These are phyloP conservation scores for Physocephala rufipes DNA, from an alignment of 2,888 invertebrate species.

Conservation along the genomic window DNA sequence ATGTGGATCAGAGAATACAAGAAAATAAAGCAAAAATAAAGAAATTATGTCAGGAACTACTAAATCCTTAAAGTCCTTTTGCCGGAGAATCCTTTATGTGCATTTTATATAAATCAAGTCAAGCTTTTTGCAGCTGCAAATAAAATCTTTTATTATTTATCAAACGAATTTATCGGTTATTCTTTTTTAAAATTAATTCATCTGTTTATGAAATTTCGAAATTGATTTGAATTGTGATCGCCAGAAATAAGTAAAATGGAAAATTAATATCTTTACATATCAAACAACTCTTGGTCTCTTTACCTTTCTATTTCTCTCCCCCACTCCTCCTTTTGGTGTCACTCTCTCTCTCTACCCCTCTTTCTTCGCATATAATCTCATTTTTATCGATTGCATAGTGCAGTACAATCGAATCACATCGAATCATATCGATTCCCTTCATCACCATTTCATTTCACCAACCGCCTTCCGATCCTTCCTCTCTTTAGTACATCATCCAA, in stretches of 20 bases:
- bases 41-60: no score
- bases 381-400: conserved; percentile 1
- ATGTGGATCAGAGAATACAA: no score
- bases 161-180: no score
- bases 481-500: background rate
- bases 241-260: conserved; percentile 20
- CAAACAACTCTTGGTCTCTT: background rate
- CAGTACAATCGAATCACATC: conserved; percentile 20
- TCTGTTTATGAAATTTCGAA: conserved; percentile 26
- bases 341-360: no score
- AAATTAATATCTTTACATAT: conserved; percentile 38
- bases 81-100: background rate
- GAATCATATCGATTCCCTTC: background rate
- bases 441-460: background rate
- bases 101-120: background rate
- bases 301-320: no score
- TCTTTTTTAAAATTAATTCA: conserved; percentile 8
- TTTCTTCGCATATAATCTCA: no score
- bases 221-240: conserved; percentile 23
- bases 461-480: background rate
- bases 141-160: no score
- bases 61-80: no score
- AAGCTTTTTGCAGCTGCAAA: no score
- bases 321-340: no score
- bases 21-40: no score